A percentile compares a stretch with the other conserved stretches of the same genome.
Evolutionary conservation across 2,797 vertebrate genomes (phyloP).

Genomic region (Intellagama lesueurii): DNA sequence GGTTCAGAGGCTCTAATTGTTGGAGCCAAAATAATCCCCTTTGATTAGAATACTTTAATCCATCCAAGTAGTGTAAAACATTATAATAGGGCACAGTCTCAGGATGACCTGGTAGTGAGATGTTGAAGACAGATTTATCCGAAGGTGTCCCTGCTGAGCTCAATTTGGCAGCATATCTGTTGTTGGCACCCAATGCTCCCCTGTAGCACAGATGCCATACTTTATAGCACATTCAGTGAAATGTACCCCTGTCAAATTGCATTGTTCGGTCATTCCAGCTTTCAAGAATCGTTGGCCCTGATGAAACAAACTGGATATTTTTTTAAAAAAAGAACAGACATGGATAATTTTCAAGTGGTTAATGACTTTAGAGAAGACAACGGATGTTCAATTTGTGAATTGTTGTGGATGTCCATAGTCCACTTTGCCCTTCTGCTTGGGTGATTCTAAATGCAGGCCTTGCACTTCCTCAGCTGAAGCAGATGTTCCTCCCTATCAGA

Average conservation of each 20-base stretch:
- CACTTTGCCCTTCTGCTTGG: constrained; percentile 10
- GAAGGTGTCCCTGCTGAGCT: constrained; percentile 39
- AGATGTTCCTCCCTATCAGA: constrained; percentile 23
- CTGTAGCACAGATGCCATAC: constrained; percentile 30
- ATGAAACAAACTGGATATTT: constrained; percentile 11
- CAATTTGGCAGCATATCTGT: constrained; percentile 45
- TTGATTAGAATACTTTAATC: constrained; percentile 29
- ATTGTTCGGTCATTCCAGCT: constrained; percentile 46
- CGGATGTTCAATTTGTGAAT: not conserved
- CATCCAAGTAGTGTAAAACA: constrained; percentile 23
- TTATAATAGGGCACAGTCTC: constrained; percentile 32
- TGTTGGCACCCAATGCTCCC: constrained; percentile 49
- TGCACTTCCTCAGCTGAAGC: constrained; percentile 14
- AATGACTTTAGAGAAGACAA: constrained; percentile 47
- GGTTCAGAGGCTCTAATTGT: constrained; percentile 16
- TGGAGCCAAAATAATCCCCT: not conserved
- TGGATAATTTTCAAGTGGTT: constrained; percentile 53
- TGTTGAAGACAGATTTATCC: constrained; percentile 44
- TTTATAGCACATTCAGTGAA: constrained; percentile 49
- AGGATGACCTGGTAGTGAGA: constrained; percentile 43
- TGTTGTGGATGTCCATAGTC: constrained; percentile 21
- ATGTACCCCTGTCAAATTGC: constrained; percentile 50
- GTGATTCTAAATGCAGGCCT: constrained; percentile 18
- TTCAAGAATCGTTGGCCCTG: constrained; percentile 48
- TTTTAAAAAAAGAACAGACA: constrained; percentile 29